These are phyloP conservation scores for Nasonia giraulti DNA, from an alignment of 1,140 invertebrate species.

Conservation along the genomic window DNA sequence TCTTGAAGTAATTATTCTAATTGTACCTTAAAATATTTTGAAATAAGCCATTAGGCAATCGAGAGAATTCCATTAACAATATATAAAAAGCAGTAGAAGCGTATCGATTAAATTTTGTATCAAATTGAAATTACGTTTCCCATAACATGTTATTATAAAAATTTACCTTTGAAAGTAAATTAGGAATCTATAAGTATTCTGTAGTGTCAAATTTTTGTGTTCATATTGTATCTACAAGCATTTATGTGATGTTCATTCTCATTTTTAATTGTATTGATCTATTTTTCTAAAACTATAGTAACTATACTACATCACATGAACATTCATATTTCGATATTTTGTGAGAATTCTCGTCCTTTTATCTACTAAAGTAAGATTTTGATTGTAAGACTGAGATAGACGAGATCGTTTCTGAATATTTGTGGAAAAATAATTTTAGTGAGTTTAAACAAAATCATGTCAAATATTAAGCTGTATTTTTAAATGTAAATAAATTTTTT, in stretches of 20 bases:
- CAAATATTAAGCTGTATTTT: neutral
- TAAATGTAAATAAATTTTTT: neutral
- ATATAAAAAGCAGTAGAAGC: neutral
- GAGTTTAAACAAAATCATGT: neutral
- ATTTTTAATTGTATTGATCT: neutral
- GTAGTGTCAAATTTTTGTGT: constrained; percentile 19
- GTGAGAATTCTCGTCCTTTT: neutral
- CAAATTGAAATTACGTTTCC: constrained; percentile 1
- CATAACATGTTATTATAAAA: neutral
- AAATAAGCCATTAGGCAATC: neutral
- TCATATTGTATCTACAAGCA: constrained; percentile 12
- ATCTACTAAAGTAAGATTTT: neutral
- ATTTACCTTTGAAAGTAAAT: neutral
- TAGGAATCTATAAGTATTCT: neutral
- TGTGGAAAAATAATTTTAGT: neutral
- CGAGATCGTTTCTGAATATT: neutral
- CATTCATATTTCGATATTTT: neutral
- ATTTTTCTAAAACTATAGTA: neutral
- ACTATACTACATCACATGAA: neutral
- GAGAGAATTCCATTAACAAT: neutral
- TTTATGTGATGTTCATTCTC: constrained; percentile 28
- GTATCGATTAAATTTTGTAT: neutral
- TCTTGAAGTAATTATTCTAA: constrained; percentile 7
- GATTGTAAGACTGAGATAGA: neutral
- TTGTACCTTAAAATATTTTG: neutral